phyloP scores from a whole-genome alignment of 1,140 invertebrate species.

The Drosophila sulfurigaster region DNA sequence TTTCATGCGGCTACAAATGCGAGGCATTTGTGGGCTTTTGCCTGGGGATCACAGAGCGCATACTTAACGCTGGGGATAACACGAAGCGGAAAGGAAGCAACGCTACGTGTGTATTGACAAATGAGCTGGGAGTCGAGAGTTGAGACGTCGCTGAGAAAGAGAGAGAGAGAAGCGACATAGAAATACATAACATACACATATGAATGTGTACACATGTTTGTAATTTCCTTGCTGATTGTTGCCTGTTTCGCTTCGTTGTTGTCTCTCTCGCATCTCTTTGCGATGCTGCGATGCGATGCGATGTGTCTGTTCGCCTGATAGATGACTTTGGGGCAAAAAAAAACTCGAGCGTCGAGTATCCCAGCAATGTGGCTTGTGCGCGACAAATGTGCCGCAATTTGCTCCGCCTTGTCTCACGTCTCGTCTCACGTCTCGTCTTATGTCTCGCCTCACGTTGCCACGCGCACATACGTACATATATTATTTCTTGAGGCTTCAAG shows the following conservation, averaged over 20 bases:
- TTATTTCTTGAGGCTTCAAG: neutral
- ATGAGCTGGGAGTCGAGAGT: constrained; percentile 34
- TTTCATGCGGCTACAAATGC: constrained; percentile 35
- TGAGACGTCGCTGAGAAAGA: neutral
- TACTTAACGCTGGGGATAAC: constrained; percentile 38
- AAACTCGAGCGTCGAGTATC: constrained; percentile 19
- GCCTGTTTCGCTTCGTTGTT: constrained; percentile 46
- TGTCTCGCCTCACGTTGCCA: neutral
- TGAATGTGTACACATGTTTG: constrained; percentile 67
- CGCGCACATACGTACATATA: neutral
- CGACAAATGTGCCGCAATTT: constrained; percentile 53
- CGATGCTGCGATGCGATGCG: no score
- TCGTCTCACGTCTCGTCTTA: neutral
- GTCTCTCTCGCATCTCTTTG: constrained; percentile 17
- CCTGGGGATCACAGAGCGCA: constrained; percentile 40
- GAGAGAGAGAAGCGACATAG: neutral
- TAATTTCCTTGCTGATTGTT: constrained; percentile 76
- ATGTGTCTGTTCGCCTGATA: constrained; percentile 20
- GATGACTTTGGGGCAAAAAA: constrained; percentile 25
- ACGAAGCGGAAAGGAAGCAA: constrained; percentile 37
- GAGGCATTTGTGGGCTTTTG: constrained; percentile 38
- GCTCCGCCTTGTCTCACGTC: constrained; percentile 2
- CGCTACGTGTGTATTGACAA: constrained; percentile 56
- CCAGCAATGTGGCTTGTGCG: constrained; percentile 25
- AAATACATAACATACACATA: constrained; percentile 10